Evolutionary conservation across 2,113 vertebrate genomes (phyloP).

Genomic region (Thalassoma bifasciatum): DNA sequence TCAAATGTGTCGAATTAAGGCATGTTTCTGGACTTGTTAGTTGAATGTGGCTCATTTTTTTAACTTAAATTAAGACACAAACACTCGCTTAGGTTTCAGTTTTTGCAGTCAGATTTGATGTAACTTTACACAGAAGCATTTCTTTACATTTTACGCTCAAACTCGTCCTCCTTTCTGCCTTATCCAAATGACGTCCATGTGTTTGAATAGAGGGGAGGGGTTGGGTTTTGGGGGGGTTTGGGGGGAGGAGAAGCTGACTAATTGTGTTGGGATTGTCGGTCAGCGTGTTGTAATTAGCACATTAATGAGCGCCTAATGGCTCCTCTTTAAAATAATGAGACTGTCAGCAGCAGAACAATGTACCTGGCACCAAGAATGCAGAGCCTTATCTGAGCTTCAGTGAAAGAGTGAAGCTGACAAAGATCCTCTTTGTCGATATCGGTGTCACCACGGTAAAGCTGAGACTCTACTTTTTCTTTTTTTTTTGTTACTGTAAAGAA

Average conservation of each 20-base stretch:
- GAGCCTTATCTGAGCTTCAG: conserved; percentile 63
- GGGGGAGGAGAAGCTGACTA: conserved; percentile 10
- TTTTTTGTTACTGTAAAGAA: conserved; percentile 53
- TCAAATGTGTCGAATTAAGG: too few relatives aligned
- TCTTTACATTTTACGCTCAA: background rate
- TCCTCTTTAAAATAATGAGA: conserved; percentile 66
- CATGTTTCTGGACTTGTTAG: too few relatives aligned
- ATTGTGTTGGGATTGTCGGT: conserved; percentile 68
- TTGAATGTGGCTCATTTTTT: too few relatives aligned
- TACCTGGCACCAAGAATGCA: conserved; percentile 61
- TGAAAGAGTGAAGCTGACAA: conserved; percentile 60
- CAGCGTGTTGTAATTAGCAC: conserved; percentile 75
- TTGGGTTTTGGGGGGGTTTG: too few relatives aligned
- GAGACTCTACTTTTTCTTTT: conserved; percentile 12
- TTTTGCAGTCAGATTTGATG: conserved; percentile 13
- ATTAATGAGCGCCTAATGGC: conserved; percentile 74
- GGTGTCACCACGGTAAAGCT: conserved; percentile 26
- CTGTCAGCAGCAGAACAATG: conserved; percentile 72
- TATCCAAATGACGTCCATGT: conserved; percentile 52
- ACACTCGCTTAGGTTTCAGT: too few relatives aligned
- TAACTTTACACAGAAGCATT: background rate
- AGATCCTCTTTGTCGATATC: conserved; percentile 43
- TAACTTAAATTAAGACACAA: too few relatives aligned
- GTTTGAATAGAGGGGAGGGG: conserved; percentile 36
- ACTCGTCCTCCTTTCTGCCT: conserved; percentile 48